phyloP scores from a whole-genome alignment of 2,797 vertebrate species.

The Onychomys torridus region DNA sequence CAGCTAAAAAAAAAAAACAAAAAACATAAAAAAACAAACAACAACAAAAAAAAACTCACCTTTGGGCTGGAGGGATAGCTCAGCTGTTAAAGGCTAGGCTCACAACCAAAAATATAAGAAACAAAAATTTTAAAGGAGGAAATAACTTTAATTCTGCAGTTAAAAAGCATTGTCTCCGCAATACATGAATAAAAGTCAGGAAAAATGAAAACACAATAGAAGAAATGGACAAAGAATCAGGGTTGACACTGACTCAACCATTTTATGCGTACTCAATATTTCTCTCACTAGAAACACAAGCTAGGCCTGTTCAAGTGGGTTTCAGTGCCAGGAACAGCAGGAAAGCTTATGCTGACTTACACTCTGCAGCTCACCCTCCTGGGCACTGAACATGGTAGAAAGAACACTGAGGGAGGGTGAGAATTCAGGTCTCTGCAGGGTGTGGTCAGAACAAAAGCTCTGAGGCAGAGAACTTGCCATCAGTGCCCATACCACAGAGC shows the following conservation, averaged over 20 bases:
- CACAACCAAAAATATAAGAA: too few relatives aligned
- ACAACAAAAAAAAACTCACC: too few relatives aligned
- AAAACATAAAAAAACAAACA: too few relatives aligned
- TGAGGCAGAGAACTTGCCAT: background rate
- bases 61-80: too few relatives aligned
- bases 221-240: background rate
- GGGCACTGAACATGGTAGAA: background rate
- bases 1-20: too few relatives aligned
- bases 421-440: background rate
- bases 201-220: background rate
- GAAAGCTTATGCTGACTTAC: background rate
- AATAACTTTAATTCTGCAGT: background rate
- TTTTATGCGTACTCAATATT: background rate
- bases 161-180: background rate
- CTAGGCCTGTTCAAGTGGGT: too few relatives aligned
- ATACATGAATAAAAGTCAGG: background rate
- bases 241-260: too few relatives aligned
- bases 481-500: background rate
- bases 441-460: background rate
- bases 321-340: background rate
- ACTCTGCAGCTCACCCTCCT: too few relatives aligned
- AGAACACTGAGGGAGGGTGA: background rate
- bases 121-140: background rate
- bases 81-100: too few relatives aligned
- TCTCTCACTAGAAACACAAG: background rate